Conservation (phyloP, 2,888 invertebrate genomes). For the Zaprionus bogoriensis region DNA sequence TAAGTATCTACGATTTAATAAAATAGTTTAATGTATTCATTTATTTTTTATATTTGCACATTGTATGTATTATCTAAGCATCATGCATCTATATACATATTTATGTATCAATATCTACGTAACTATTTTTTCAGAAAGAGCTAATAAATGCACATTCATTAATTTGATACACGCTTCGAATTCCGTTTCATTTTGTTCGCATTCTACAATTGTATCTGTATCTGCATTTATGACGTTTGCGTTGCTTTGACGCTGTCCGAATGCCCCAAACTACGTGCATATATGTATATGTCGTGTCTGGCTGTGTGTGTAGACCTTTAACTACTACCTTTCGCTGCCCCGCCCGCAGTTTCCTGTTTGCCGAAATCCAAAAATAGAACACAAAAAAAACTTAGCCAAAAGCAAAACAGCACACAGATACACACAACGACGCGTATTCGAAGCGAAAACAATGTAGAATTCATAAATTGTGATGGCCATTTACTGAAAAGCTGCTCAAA, state of each 20-base stretch:
- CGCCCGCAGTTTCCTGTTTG: slow-evolving; percentile 63
- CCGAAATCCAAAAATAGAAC: slow-evolving; percentile 55
- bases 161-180: no score
- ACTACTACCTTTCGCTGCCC: slow-evolving; percentile 23
- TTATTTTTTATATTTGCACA: no score
- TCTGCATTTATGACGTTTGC: slow-evolving; percentile 60
- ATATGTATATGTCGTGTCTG: slow-evolving; percentile 3
- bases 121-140: not conserved
- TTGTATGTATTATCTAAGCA: not conserved
- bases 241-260: slow-evolving; percentile 65
- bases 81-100: not conserved
- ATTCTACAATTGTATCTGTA: not conserved
- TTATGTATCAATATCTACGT: not conserved
- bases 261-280: not conserved
- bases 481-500: slow-evolving; percentile 49
- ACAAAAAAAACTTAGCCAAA: slow-evolving; percentile 47
- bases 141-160: not conserved
- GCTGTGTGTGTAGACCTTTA: slow-evolving; percentile 21
- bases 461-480: slow-evolving; percentile 61
- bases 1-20: no score
- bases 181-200: not conserved
- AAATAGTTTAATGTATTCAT: no score
- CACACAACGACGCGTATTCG: slow-evolving; percentile 6
- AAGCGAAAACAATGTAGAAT: slow-evolving; percentile 50
- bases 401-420: slow-evolving; percentile 36